Conservation (phyloP, 2,888 invertebrate species). For the Amphipyra berbera region DNA sequence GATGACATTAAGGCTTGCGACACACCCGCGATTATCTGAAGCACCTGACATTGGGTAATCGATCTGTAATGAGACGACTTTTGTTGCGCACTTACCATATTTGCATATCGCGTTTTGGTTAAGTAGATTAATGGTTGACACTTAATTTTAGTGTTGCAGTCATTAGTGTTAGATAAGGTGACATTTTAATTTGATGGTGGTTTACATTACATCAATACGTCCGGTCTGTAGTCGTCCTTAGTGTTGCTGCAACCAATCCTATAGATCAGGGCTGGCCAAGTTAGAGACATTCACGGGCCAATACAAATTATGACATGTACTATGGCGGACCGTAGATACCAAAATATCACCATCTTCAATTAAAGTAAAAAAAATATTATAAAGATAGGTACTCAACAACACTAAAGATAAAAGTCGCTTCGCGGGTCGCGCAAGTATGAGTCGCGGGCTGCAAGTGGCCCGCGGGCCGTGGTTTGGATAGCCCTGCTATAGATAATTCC, state of each 20-base stretch:
- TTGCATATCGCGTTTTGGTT: slow-evolving; percentile 54
- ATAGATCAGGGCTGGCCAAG: no score
- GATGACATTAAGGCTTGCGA: slow-evolving; percentile 70
- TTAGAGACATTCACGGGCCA: no score
- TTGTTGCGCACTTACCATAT: slow-evolving; percentile 39
- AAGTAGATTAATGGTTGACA: slow-evolving; percentile 48
- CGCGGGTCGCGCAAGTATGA: no score
- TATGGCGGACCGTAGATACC: no score
- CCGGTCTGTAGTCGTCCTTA: not conserved
- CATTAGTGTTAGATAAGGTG: slow-evolving; percentile 24
- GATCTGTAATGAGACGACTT: slow-evolving; percentile 22
- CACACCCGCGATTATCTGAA: slow-evolving; percentile 42
- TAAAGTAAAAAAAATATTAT: no score
- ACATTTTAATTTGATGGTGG: slow-evolving; percentile 4
- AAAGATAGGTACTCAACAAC: no score
- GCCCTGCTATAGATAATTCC: no score
- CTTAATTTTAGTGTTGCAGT: slow-evolving; percentile 20
- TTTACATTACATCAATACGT: not conserved
- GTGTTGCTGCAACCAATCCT: not conserved
- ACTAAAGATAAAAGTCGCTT: no score
- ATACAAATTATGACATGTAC: no score
- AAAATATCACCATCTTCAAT: no score
- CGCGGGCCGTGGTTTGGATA: no score
- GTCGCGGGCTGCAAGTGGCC: no score
- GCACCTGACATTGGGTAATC: slow-evolving; percentile 53